These are phyloP conservation scores for Zelleria hepariella DNA, from an alignment of 2,888 invertebrate species.

Conservation along the genomic window DNA sequence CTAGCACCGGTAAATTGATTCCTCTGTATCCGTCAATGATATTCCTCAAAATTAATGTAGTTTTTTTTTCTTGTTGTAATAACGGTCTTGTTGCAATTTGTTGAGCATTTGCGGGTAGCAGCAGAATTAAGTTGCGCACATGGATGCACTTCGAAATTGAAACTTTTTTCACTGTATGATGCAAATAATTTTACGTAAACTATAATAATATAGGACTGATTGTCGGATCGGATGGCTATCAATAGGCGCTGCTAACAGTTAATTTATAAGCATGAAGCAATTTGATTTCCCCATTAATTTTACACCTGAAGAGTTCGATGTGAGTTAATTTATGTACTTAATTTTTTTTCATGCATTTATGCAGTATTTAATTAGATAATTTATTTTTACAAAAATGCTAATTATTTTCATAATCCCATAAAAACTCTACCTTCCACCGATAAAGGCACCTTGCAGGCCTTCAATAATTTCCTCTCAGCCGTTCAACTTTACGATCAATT, in stretches of 20 bases:
- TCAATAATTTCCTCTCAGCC: not conserved
- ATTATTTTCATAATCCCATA: not conserved
- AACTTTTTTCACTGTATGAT: not conserved
- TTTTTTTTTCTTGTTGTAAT: not conserved
- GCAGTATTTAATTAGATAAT: no score
- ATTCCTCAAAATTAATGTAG: not conserved
- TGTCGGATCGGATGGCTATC: not conserved
- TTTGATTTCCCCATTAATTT: not conserved
- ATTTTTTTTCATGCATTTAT: no score
- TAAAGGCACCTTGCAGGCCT: not conserved
- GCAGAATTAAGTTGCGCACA: not conserved
- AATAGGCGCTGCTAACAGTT: not conserved
- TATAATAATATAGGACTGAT: not conserved
- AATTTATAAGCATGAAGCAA: not conserved
- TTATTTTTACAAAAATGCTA: not conserved
- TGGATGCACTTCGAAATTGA: not conserved
- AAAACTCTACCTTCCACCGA: no score
- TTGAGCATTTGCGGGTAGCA: not conserved
- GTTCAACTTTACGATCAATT: not conserved
- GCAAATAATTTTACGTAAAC: not conserved
- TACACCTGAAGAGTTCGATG: no score
- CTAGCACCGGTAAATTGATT: not conserved
- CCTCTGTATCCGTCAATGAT: not conserved
- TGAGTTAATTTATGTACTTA: no score
- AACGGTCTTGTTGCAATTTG: not conserved